Base-by-base conservation (phyloP, 2,797 vertebrate genomes). In the Paramormyrops hopkinsi region DNA sequence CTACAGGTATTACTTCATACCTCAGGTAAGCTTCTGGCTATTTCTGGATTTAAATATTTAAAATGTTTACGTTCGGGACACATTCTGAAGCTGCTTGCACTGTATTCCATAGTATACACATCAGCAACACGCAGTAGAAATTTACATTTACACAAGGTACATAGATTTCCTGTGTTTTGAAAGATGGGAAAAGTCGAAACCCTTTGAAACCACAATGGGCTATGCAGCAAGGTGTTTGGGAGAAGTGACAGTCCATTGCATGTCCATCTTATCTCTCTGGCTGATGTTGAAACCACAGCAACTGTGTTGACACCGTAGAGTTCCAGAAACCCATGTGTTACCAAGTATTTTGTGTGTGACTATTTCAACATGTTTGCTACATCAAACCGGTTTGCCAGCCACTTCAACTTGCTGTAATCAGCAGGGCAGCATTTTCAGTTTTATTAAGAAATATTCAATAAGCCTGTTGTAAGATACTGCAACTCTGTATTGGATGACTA, bases 1-100 rank as follows among this genome's bases (percentile, higher is more conserved):
- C 89, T 98, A 98, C 94, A 97, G 97, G 94, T 95, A 97, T 94
- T 97, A 98, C 95, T 96, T 96, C 92, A 95, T 96, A 90, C 94
- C 97, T 73, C 97, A 97, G 97, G 98, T 99, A 91, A 91, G 94
- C 87, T 37, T 84, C 53, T 4, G 19, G 25, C 76, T 29, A 37
- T 29, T 29, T 37, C 65, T 79, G 29, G 79, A 17, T 50, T 87
- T 19, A 7, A 37, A 48, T 73, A 37, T 73, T 73, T 14, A 0
- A 17, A 37, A 73, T 73, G 29, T 73, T 33, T 73, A 37, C 37
- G 6, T 44, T 7, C 3, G 3, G 48, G 19, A 19, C 37, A 4
- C 17, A 5, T 79, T 79, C 6, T 79, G 37, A 9, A 3, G 4
- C 37, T 79, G 17, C 73, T 76, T 41, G 11, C 7, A 41, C 69